Percentiles rank a stretch among this genome's conserved stretches.
Conservation (phyloP, 2,797 vertebrate species). For the Gobionotothen gibberifrons region DNA sequence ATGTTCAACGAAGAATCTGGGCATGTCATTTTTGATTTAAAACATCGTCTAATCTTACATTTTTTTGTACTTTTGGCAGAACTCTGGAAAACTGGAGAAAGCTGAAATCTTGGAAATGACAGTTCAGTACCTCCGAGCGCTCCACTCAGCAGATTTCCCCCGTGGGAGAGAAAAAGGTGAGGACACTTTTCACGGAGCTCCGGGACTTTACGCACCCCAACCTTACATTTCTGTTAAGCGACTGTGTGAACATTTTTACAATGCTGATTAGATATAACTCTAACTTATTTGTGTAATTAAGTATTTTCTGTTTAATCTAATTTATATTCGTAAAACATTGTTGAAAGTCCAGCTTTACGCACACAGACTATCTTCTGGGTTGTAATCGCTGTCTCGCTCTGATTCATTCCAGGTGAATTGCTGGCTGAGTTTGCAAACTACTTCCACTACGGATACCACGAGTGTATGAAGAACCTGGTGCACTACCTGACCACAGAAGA, state of each 20-base stretch:
- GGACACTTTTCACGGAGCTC: constrained; percentile 11
- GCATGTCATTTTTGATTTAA: neutral
- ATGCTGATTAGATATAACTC: fast-evolving
- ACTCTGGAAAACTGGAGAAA: constrained; percentile 97
- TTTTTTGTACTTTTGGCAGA: constrained; percentile 78
- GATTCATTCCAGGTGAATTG: constrained; percentile 85
- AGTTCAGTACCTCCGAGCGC: constrained; percentile 94
- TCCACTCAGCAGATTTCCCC: constrained; percentile 95
- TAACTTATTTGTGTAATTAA: neutral
- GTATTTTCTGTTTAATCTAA: neutral
- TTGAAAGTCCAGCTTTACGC: constrained; percentile 27
- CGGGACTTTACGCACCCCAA: constrained; percentile 33
- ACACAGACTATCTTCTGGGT: neutral
- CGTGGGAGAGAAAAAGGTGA: constrained; percentile 95
- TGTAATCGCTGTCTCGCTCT: constrained; percentile 29
- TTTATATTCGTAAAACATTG: too few relatives aligned
- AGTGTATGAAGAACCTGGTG: constrained; percentile 99
- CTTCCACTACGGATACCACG: constrained; percentile 98
- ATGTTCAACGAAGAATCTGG: neutral
- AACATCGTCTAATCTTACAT: neutral
- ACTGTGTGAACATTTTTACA: neutral
- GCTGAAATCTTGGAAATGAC: constrained; percentile 99
- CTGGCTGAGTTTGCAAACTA: constrained; percentile 98
- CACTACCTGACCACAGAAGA: constrained; percentile 98
- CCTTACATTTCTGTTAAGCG: neutral